Evolutionary conservation across 1,140 invertebrate species (phyloP).

Genomic region (Penaeus japonicus): DNA sequence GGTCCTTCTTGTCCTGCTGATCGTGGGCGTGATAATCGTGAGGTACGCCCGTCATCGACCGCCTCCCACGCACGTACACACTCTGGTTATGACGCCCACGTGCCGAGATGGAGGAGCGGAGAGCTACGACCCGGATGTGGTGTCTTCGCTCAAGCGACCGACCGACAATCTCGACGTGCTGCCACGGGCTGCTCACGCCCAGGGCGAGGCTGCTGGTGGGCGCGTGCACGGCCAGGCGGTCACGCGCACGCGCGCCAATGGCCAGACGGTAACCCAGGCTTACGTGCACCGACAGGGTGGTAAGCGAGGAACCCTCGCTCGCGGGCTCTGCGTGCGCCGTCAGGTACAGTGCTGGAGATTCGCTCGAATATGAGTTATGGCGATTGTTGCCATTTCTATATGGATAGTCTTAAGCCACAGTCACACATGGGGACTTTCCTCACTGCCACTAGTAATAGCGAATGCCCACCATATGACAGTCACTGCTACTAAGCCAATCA

Average conservation of each 20-base stretch:
- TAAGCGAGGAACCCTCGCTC: not conserved
- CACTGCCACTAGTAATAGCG: no score
- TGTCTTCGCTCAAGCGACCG: constrained; percentile 16
- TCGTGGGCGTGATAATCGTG: constrained; percentile 24
- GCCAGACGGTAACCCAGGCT: not conserved
- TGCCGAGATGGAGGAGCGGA: not conserved
- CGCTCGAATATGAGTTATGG: no score
- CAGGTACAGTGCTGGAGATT: constrained; percentile 7
- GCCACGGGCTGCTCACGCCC: not conserved
- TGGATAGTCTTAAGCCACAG: no score
- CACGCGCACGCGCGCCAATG: not conserved
- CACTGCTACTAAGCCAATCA: no score
- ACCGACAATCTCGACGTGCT: constrained; percentile 39
- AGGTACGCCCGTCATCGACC: constrained; percentile 3
- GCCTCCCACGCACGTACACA: constrained; percentile 37
- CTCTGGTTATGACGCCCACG: constrained; percentile 36
- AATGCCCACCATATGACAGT: no score
- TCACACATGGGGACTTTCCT: no score
- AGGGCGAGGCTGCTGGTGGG: not conserved
- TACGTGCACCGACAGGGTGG: not conserved
- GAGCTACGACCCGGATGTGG: constrained; percentile 43
- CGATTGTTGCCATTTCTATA: no score
- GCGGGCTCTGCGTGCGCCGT: constrained; percentile 30
- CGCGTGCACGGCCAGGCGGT: constrained; percentile 6
- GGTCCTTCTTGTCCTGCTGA: constrained; percentile 24